Evolutionary conservation across 2,888 invertebrate genomes (phyloP).

Genomic region (Cynaeus angustus): DNA sequence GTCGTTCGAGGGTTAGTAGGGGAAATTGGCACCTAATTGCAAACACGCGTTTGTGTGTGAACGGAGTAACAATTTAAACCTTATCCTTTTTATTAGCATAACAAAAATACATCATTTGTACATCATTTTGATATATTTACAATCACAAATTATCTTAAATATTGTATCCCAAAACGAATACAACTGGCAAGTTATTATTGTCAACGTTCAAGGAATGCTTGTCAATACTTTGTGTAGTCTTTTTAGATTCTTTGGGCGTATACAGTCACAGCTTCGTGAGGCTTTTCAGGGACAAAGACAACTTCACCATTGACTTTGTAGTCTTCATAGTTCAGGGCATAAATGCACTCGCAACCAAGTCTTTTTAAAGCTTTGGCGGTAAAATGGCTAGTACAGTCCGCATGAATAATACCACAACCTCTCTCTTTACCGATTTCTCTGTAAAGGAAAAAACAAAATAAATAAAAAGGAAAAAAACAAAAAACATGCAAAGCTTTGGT

Average conservation of each 20-base stretch:
- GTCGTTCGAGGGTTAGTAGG: not conserved
- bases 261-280: slow-evolving; percentile 66
- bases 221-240: not conserved
- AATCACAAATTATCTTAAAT: slow-evolving; percentile 13
- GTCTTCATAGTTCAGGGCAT: slow-evolving; percentile 78
- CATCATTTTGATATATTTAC: slow-evolving; percentile 2
- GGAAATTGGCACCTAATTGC: no score
- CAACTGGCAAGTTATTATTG: slow-evolving; percentile 19
- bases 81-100: slow-evolving; percentile 4
- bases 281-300: slow-evolving; percentile 78
- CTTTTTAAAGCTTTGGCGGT: slow-evolving; percentile 83
- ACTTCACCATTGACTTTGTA: slow-evolving; percentile 78
- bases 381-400: slow-evolving; percentile 84
- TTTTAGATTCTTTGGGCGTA: slow-evolving; percentile 60
- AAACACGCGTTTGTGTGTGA: not conserved
- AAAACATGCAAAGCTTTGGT: slow-evolving; percentile 2
- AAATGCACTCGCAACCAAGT: slow-evolving; percentile 81
- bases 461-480: not conserved
- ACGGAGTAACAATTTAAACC: not conserved
- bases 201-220: slow-evolving; percentile 1
- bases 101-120: slow-evolving; percentile 10
- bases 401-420: slow-evolving; percentile 77
- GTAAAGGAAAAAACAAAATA: slow-evolving; percentile 65
- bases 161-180: slow-evolving; percentile 46
- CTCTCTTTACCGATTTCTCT: slow-evolving; percentile 76